Evolutionary conservation across 2,113 vertebrate species (phyloP).

Genomic region (Cephalopholis sonnerati): DNA sequence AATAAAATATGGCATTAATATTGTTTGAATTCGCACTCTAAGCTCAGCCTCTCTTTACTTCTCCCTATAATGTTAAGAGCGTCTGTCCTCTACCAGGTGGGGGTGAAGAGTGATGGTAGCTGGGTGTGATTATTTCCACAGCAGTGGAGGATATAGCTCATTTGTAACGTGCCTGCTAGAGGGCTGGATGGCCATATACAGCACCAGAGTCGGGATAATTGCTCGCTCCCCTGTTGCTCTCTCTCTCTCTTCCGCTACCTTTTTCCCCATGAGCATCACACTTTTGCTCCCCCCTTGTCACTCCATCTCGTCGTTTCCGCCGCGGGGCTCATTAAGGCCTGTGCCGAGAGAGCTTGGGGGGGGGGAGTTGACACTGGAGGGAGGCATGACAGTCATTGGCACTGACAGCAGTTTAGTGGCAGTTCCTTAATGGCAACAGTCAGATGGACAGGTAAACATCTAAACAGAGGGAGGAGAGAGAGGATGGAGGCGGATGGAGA

Average conservation of each 20-base stretch:
- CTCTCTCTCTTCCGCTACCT: neutral
- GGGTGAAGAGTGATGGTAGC: constrained; percentile 28
- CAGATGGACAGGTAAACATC: constrained; percentile 55
- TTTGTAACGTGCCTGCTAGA: constrained; percentile 30
- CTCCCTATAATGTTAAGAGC: constrained; percentile 19
- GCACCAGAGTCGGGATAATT: constrained; percentile 46
- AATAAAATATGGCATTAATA: constrained; percentile 30
- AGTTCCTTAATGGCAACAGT: constrained; percentile 57
- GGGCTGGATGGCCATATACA: constrained; percentile 25
- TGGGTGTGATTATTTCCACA: constrained; percentile 48
- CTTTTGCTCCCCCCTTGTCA: constrained; percentile 20
- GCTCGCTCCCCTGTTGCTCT: constrained; percentile 42
- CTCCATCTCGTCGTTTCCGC: constrained; percentile 17
- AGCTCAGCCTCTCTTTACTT: neutral
- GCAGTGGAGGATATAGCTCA: constrained; percentile 46
- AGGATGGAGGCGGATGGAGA: constrained; percentile 8
- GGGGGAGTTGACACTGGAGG: neutral
- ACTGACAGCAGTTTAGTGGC: constrained; percentile 47
- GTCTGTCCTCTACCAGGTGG: constrained; percentile 18
- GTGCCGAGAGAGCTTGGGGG: neutral
- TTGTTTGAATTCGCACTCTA: constrained; percentile 30
- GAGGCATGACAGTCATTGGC: constrained; percentile 45
- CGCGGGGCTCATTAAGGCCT: constrained; percentile 64
- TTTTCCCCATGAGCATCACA: constrained; percentile 32
- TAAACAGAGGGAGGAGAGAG: constrained; percentile 5